Percentiles rank a stretch among this genome's conserved stretches.
Conservation (phyloP, 1,140 invertebrate species). For the Drosophila sturtevanti region DNA sequence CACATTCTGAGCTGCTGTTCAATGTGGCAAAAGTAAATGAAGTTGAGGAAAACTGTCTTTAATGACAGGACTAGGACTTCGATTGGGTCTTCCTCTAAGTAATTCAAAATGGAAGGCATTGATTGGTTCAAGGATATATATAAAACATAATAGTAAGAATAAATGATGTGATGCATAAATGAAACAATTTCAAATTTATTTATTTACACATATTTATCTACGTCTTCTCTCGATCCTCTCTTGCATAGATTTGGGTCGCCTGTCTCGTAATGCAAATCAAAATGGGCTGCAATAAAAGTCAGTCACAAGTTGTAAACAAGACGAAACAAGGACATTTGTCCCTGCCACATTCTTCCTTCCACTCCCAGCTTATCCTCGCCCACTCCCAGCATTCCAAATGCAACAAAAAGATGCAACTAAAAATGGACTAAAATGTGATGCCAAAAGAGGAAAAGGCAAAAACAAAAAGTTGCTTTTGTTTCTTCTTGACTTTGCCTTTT, state of each 20-base stretch:
- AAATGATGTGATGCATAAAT: background rate
- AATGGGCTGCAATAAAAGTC: conserved; percentile 48
- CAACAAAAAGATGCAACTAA: background rate
- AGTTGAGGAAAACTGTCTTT: conserved; percentile 12
- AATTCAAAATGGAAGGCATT: background rate
- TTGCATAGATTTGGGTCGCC: background rate
- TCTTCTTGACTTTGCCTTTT: conserved; percentile 18
- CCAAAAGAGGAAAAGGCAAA: background rate
- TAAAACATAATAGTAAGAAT: background rate
- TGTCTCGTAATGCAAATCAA: conserved; percentile 36
- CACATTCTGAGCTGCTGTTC: conserved; percentile 50
- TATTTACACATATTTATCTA: background rate
- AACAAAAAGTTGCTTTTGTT: background rate
- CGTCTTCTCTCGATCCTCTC: background rate
- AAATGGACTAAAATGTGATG: background rate
- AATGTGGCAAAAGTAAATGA: conserved; percentile 49
- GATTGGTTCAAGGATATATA: background rate
- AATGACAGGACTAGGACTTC: background rate
- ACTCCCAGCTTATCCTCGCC: background rate
- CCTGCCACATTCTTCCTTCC: background rate
- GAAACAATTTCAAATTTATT: background rate
- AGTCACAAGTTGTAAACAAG: conserved; percentile 49
- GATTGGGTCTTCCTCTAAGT: background rate
- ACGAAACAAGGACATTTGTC: conserved; percentile 8
- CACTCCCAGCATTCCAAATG: no score